phyloP scores from a whole-genome alignment of 2,113 vertebrate genomes.

The Labrus mixtus region DNA sequence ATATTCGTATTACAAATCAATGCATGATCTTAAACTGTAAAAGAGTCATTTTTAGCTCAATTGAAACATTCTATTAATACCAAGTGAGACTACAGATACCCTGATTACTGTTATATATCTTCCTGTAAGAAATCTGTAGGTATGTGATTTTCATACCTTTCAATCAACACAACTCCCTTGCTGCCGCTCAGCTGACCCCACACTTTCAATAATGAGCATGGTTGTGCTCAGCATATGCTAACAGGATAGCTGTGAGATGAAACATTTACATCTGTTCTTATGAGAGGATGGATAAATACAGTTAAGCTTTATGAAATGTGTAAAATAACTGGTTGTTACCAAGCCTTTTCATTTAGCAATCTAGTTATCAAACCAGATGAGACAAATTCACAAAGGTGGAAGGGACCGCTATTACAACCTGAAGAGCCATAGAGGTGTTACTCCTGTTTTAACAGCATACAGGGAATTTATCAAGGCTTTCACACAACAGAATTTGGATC shows the following conservation, averaged over 20 bases:
- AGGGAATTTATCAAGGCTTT: slow-evolving; percentile 3
- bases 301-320: background rate
- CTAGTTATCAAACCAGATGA: slow-evolving; percentile 36
- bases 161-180: slow-evolving; percentile 4
- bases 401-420: background rate
- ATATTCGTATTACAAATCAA: background rate
- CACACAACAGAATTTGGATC: slow-evolving; percentile 27
- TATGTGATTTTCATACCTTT: slow-evolving; percentile 32
- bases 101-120: slow-evolving; percentile 30
- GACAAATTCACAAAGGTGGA: slow-evolving; percentile 15
- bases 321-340: slow-evolving; percentile 21
- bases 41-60: too few species aligned
- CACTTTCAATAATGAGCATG: slow-evolving; percentile 30
- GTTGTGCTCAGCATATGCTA: slow-evolving; percentile 26
- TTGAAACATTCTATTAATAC: background rate
- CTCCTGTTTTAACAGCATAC: slow-evolving; percentile 17
- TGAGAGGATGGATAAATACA: background rate
- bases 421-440: slow-evolving; percentile 9
- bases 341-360: slow-evolving; percentile 5
- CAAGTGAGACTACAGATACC: slow-evolving; percentile 4
- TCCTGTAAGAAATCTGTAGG: background rate
- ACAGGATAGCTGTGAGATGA: slow-evolving; percentile 29
- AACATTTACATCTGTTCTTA: slow-evolving; percentile 9
- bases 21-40: too few species aligned
- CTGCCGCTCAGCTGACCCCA: slow-evolving; percentile 14